These are phyloP conservation scores for Eulemur coronatus DNA, from an alignment of 2,797 vertebrate species.

Conservation along the genomic window DNA sequence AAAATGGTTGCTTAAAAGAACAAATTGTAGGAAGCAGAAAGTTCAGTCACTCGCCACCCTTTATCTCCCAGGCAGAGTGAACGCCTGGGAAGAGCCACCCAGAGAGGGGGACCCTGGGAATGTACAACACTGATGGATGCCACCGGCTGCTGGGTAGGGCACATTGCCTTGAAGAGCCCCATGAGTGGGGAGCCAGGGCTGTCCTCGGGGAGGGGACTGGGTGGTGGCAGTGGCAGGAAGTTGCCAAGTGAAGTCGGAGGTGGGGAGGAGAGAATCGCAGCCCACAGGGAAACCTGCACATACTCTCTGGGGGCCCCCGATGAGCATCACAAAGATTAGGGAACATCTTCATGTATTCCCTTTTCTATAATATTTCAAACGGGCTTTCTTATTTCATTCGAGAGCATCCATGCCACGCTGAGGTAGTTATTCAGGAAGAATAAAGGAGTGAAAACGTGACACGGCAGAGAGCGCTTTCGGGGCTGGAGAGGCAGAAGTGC, in stretches of 20 bases:
- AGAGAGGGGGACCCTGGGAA: not conserved
- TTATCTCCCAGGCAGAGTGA: too few species aligned
- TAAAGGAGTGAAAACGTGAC: accelerated
- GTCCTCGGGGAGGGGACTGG: not conserved
- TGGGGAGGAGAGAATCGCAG: too few species aligned
- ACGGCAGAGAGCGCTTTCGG: accelerated
- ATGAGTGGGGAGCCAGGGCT: too few species aligned
- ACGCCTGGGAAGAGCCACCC: accelerated
- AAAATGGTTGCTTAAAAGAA: not conserved
- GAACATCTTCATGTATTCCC: accelerated
- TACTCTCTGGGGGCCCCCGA: accelerated
- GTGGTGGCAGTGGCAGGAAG: not conserved
- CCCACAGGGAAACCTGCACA: accelerated
- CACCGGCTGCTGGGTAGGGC: too few species aligned
- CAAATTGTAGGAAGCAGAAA: accelerated
- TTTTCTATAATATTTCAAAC: accelerated
- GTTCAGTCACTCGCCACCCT: accelerated
- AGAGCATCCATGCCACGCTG: accelerated
- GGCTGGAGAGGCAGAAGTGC: not conserved
- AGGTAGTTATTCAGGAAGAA: not conserved
- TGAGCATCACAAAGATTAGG: accelerated
- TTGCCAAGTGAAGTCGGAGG: accelerated
- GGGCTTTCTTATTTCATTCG: accelerated
- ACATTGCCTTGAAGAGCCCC: not conserved
- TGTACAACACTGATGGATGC: not conserved